These are phyloP conservation scores for Lithobates pipiens DNA, from an alignment of 2,797 vertebrate genomes.

Conservation along the genomic window DNA sequence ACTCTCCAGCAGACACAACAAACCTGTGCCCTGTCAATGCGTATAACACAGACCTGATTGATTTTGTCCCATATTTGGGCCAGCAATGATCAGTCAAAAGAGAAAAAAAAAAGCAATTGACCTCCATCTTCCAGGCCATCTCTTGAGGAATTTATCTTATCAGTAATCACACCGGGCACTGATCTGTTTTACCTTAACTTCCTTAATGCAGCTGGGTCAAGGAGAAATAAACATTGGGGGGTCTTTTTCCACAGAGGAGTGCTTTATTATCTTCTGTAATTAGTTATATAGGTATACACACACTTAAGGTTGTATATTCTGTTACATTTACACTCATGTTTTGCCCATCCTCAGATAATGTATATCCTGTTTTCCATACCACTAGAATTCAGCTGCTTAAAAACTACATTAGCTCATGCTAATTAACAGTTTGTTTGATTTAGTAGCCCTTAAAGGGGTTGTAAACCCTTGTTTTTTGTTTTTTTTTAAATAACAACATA, in stretches of 20 bases:
- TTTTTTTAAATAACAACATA: no score
- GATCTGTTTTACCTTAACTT: slow-evolving; percentile 72
- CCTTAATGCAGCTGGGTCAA: slow-evolving; percentile 69
- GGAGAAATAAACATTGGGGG: slow-evolving; percentile 72
- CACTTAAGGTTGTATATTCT: slow-evolving; percentile 45
- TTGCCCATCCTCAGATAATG: slow-evolving; percentile 1
- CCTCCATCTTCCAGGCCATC: slow-evolving; percentile 59
- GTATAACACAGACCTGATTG: neutral
- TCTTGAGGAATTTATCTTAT: slow-evolving; percentile 71
- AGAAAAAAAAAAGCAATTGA: slow-evolving; percentile 12
- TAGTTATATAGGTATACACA: slow-evolving; percentile 47
- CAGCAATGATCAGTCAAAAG: neutral
- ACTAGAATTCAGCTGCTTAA: neutral
- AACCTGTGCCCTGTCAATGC: neutral
- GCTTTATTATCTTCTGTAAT: slow-evolving; percentile 48
- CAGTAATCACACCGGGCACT: slow-evolving; percentile 62
- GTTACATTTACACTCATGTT: slow-evolving; percentile 26
- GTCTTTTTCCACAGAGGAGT: slow-evolving; percentile 19
- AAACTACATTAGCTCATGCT: neutral
- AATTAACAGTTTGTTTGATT: neutral
- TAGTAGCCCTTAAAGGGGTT: no score
- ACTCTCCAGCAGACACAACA: neutral
- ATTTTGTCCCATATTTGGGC: neutral
- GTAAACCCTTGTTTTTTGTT: no score
- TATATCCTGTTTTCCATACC: slow-evolving; percentile 2